Evolutionary conservation across 2,888 invertebrate species (phyloP), one percentile per base, ranked within the genome.

Genomic region (Diarsia dahlii): DNA sequence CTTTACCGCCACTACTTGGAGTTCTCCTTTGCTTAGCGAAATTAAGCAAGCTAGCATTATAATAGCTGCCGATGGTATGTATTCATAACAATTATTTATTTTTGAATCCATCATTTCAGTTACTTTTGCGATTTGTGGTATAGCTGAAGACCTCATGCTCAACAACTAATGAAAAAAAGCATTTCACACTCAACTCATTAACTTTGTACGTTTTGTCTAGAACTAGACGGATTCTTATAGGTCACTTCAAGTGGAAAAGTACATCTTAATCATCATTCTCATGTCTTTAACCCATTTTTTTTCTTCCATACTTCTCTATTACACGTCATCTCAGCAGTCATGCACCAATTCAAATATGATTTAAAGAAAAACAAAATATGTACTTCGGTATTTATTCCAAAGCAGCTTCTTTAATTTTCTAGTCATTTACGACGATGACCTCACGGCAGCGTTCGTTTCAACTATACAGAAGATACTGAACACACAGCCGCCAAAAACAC

Each of bases 381-480:
- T 28, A 28, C 28, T 28, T 28, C 28, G 1, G 28, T 9, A 52
- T 46, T 12, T 28, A 73, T 52, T 60, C 3, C 13, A 52, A 56
- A 50, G 18, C 12, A 60, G 0, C 8, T 50, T 62, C 39, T 50
- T 20, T 80, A 12, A 58, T 58, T 8, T 97, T 97, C 50, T 95
- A 98, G 99, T 99, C 4, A 98, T 99, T 72, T 99, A 99, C 92
- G 98, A 98, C 90, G 98, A 98, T 89, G 97, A 97, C 84, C 97
- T 99, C 74, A 99, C 99, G 1, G 97, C 98, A 79, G 98, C 98
- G 0, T 98, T 99, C 90, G 97, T 99, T 6, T 94, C 97, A 39
- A 98, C 98, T 0, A 94, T 99, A 82, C 97, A 97, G 84, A 97
- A 97, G 90, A 96, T 99, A 58, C 93, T 99, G 23, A 96, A 96